Percentiles rank a stretch among this genome's conserved stretches.
These are phyloP conservation scores for Amblyornis subalaris DNA, from an alignment of 2,113 vertebrate genomes.

Conservation along the genomic window DNA sequence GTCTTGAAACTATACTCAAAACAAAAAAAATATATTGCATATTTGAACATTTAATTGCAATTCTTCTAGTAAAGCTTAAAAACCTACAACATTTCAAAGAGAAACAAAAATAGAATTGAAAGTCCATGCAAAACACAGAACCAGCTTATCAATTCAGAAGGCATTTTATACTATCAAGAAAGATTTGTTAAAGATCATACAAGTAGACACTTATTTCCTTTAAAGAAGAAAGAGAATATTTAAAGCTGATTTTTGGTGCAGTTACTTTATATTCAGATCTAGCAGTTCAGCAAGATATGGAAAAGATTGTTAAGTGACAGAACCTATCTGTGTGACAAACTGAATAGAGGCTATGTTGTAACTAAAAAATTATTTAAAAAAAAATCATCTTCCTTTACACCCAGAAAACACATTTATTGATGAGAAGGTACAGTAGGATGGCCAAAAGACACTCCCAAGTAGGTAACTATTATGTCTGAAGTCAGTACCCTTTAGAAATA, in stretches of 20 bases:
- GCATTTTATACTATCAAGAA: neutral
- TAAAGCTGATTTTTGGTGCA: neutral
- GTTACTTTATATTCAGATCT: neutral
- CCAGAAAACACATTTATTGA: neutral
- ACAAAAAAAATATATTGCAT: neutral
- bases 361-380: neutral
- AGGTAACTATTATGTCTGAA: neutral
- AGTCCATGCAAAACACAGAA: neutral
- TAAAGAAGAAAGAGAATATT: neutral
- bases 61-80: neutral
- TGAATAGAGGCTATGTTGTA: neutral
- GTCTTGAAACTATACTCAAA: neutral
- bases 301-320: neutral
- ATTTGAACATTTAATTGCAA: neutral
- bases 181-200: neutral
- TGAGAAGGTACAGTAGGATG: neutral
- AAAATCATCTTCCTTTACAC: neutral
- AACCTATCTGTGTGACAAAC: neutral
- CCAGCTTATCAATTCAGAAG: neutral
- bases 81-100: neutral
- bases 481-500: neutral
- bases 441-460: neutral
- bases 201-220: neutral
- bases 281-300: neutral
- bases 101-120: neutral